Evolutionary conservation across 2,113 vertebrate species (phyloP), one percentile per base, ranked within the genome.

Genomic region (Mungos mungo): DNA sequence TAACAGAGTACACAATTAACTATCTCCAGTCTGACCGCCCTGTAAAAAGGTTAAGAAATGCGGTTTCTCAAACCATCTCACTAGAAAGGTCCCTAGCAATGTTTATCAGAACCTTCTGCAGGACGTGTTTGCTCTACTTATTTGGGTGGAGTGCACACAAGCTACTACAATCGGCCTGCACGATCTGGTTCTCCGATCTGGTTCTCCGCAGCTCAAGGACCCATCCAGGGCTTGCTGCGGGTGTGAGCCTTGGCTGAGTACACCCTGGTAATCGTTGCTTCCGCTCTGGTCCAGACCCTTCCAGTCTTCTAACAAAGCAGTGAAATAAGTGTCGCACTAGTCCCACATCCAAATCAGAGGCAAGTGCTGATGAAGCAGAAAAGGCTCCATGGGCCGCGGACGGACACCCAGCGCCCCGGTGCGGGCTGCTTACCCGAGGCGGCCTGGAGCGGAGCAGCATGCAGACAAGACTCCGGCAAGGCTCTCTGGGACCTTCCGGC

Each of bases 61-160:
- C 6, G 63, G 65, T 35, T 81, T 47, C 72, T 88, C 77, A 41
- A 65, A 90, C 25, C 7, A 14, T 80, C 79, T 96, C 77, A 45
- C 60, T 21, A 71, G 83, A 57, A 65, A 57, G 89, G 65, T 69
- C 74, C 77, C 41, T 0, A 72, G 84, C 29, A 60, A 1, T 50
- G 76, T 79, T 87, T n/a, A 50, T n/a, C 21, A 83, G 90, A 65
- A 68, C 74, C 85, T 74, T 80, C 92, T 31, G 18, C 31, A 63
- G 76, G 65, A 45, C 23, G 31, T 1, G 27, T 69, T 95, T 90
- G 82, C 38, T 87, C 88, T 35, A 60, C 72, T 74, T 80, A 91
- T 21, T 35, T 87, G 95, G 95, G 96, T 81, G 88, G 84, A 50
- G 76, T 60, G 80, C 66, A 21, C 90, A 18, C 27, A 33, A 68